phyloP scores from a whole-genome alignment of 2,888 invertebrate species.

The Polymixis flavicincta region DNA sequence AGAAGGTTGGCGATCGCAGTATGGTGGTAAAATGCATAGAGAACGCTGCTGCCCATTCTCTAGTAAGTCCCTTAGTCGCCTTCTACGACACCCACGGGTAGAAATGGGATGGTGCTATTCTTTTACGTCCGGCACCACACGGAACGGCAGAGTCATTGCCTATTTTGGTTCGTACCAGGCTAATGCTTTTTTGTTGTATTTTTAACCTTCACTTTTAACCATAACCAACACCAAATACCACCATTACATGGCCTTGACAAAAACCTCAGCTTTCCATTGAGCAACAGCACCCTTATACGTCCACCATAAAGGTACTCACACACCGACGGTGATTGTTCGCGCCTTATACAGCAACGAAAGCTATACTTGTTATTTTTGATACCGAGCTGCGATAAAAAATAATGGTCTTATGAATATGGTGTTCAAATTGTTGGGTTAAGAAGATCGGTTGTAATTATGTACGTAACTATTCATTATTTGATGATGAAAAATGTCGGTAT shows the following conservation, averaged over 20 bases:
- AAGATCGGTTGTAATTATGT: constrained; percentile 32
- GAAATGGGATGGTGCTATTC: too few relatives aligned
- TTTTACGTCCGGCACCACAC: too few relatives aligned
- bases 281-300: constrained; percentile 57
- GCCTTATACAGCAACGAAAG: constrained; percentile 56
- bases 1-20: too few relatives aligned
- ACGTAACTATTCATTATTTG: constrained; percentile 19
- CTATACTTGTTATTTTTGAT: constrained; percentile 45
- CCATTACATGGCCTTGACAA: constrained; percentile 46
- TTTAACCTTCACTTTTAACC: constrained; percentile 42
- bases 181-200: background rate
- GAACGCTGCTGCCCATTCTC: too few relatives aligned
- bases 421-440: constrained; percentile 46
- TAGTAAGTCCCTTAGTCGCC: too few relatives aligned
- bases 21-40: too few relatives aligned
- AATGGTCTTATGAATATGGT: constrained; percentile 52
- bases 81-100: too few relatives aligned
- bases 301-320: constrained; percentile 50
- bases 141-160: too few relatives aligned
- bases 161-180: background rate
- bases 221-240: constrained; percentile 17
- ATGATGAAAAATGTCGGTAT: constrained; percentile 7
- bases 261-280: constrained; percentile 60
- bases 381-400: constrained; percentile 44
- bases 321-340: constrained; percentile 44